Evolutionary conservation across 2,113 vertebrate genomes (phyloP), one percentile per base, ranked within the genome.

Genomic region (Puntigrus tetrazona): DNA sequence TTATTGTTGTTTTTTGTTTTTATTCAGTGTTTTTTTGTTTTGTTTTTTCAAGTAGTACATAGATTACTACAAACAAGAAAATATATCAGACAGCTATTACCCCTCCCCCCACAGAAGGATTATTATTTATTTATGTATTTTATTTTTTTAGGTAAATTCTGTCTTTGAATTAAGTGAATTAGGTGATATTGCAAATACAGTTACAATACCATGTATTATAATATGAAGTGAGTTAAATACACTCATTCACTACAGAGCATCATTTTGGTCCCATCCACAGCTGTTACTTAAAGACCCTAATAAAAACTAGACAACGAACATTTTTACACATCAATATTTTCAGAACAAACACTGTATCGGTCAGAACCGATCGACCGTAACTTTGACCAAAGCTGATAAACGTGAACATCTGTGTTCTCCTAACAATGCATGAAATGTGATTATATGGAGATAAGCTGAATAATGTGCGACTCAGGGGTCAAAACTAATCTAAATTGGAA

Each of bases 401-500:
- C 3, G 63, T 55, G 47, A 82, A 70, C 20, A 69, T 70, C 65
- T 70, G 80, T 82, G 80, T 73, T 84, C 57, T 86, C 84, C 70
- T 78, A 50, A 86, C 83, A 86, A 77, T 78, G 59, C n/a, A 34
- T 31, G 63, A 81, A 81, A 86, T 61, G 84, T 81, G 85, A 88
- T 88, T 86, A 77, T 59, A 81, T 79, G 69, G 77, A 82, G 78
- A 69, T 59, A 65, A 50, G 73, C 43, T 45, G 87, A 82, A 84
- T 84, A 82, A 84, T 86, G 63, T 65, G 61, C n/a, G 85, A 81
- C 82, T 78, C 82, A 69, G 78, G 77, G 87, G 87, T 88, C 82
- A 88, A 72, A 81, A 88, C 84, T 86, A 85, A 86, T 82, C 87
- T 86, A 84, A 88, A 88, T 84, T 88, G 85, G 80, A 86, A 82